Conservation (phyloP, 2,888 invertebrate genomes). For the Drosophila lacicola region DNA sequence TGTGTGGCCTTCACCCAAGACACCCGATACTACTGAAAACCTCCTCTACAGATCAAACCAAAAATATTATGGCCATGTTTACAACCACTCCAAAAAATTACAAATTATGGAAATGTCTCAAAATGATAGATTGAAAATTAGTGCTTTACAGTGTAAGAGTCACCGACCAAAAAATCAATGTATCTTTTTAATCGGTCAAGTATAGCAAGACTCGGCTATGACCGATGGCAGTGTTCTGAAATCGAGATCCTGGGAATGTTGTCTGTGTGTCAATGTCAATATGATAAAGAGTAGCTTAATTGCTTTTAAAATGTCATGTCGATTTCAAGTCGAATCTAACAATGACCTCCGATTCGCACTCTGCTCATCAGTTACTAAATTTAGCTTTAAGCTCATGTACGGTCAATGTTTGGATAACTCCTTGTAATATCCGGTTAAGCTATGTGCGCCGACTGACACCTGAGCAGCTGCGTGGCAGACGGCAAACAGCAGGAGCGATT, state of each 20-base stretch:
- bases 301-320: slow-evolving; percentile 8
- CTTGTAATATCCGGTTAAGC: slow-evolving; percentile 82
- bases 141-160: too few species aligned
- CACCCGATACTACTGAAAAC: too few species aligned
- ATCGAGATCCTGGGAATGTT: background rate
- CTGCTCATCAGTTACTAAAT: slow-evolving; percentile 60
- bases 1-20: too few species aligned
- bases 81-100: too few species aligned
- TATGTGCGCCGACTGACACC: slow-evolving; percentile 69
- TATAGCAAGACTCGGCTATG: too few species aligned
- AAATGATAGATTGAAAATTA: too few species aligned
- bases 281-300: background rate
- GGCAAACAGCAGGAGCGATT: slow-evolving; percentile 1
- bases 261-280: slow-evolving; percentile 8
- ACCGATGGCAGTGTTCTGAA: background rate
- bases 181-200: too few species aligned
- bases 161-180: too few species aligned
- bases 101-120: too few species aligned
- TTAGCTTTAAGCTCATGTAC: slow-evolving; percentile 82
- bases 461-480: slow-evolving; percentile 39
- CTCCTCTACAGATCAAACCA: too few species aligned
- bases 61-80: too few species aligned
- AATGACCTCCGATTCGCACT: slow-evolving; percentile 7
- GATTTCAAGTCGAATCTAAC: background rate
- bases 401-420: slow-evolving; percentile 83